Evolutionary conservation across 2,113 vertebrate genomes (phyloP).

Genomic region (Agapornis roseicollis): DNA sequence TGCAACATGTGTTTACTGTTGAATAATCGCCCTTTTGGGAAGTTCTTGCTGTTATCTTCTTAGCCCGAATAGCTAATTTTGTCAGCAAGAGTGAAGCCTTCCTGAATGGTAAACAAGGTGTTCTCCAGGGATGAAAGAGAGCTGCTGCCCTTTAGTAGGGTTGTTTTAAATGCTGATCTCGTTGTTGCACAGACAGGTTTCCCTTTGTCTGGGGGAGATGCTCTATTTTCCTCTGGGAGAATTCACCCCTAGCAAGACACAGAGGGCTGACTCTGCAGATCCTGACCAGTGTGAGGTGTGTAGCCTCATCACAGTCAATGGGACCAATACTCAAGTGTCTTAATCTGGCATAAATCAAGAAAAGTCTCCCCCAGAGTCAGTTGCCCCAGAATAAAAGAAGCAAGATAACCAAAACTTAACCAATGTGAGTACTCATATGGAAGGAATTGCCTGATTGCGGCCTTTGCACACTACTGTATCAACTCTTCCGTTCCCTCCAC

Average conservation of each 20-base stretch:
- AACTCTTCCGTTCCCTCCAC: not conserved
- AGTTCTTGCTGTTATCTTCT: conserved; percentile 1
- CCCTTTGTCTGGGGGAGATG: not conserved
- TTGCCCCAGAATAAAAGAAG: not conserved
- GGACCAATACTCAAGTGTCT: not conserved
- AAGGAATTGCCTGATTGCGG: conserved; percentile 47
- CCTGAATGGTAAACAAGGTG: not conserved
- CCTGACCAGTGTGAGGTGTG: not conserved
- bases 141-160: not conserved
- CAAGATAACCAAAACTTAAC: not conserved
- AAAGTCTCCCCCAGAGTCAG: not conserved
- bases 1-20: not conserved
- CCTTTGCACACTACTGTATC: conserved; percentile 27
- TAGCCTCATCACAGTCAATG: not conserved
- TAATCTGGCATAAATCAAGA: not conserved
- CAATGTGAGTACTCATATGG: conserved; percentile 34
- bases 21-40: not conserved
- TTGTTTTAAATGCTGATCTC: not conserved
- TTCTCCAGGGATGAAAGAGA: not conserved
- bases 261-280: not conserved
- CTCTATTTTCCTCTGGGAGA: not conserved
- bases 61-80: not conserved
- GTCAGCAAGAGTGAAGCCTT: not conserved
- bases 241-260: not conserved
- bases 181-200: not conserved